Base-by-base conservation (phyloP, 2,797 vertebrate genomes). In the Toxotes lorentzi region DNA sequence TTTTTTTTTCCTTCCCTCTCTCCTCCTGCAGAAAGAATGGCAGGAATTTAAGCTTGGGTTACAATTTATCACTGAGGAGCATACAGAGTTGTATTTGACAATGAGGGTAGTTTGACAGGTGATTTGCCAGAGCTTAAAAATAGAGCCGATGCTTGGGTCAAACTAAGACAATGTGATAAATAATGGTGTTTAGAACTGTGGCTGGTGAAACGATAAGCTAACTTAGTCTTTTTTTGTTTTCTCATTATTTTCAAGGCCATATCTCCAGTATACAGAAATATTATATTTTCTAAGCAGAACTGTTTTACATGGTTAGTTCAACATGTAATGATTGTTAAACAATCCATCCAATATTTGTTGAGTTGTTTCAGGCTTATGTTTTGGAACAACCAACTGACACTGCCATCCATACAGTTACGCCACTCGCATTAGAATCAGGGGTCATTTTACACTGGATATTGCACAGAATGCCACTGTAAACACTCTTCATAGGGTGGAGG, bases 41-140 rank as follows among this genome's bases (percentile, higher is more conserved):
- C 34, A 62, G 4, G 69, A 47, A 62, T 76, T 35, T 78, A 62
- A 78, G 34, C 23, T 58, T 48, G 38, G 67, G 34, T 66, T 38
- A 70, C 74, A 73, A 51, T 82, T 82, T 70, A 68, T 84, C 65
- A 73, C 7, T 21, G 64, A 67, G 34, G n/a, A 40, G 48, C 45
- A 65, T 16, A n/a, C 21, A 35, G 45, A 30, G 7, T 57, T 4
- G 32, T 9, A 45, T 57, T 45, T 32, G 16, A 38, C 35, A 54
- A 35, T 68, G 47, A 65, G 23, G 19, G 51, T 34, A 19, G 57
- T 74, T 30, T 66, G 68, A 27, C 40, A 67, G 48, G 63, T 63
- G 73, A 69, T 73, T 43, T 73, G 45, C 54, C 30, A n/a, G 38
- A 19, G 32, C 21, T 80, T 64, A 71, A 32, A 72, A 64, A 60